Conservation (phyloP, 2,113 vertebrate species). For the Esox niger region DNA sequence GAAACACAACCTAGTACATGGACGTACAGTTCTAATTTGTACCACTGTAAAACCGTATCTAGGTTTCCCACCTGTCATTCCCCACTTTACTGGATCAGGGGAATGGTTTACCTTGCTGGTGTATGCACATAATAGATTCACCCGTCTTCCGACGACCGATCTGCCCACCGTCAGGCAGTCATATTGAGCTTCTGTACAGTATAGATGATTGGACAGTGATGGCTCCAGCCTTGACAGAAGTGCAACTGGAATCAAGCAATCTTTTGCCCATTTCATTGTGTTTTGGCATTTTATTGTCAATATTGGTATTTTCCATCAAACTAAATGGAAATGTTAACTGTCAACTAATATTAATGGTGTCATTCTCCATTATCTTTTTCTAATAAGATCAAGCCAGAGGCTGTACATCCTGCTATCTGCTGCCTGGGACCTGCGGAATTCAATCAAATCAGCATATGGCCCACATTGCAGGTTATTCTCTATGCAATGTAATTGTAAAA, state of each 20-base stretch:
- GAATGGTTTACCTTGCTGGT: not conserved
- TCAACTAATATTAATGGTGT: constrained; percentile 69
- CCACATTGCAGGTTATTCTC: constrained; percentile 68
- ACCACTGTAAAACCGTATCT: no score
- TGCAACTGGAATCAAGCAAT: constrained; percentile 35
- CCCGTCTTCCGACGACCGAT: not conserved
- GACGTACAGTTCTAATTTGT: no score
- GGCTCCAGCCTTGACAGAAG: constrained; percentile 33
- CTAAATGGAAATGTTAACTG: constrained; percentile 70
- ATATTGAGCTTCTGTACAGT: constrained; percentile 52
- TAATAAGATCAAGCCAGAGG: constrained; percentile 18
- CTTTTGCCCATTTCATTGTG: constrained; percentile 38
- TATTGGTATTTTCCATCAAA: constrained; percentile 49
- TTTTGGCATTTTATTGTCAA: constrained; percentile 60
- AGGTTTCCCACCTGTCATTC: no score
- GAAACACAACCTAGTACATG: no score
- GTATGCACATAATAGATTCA: not conserved
- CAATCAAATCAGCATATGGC: constrained; percentile 55
- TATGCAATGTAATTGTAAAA: constrained; percentile 75
- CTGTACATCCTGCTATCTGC: constrained; percentile 20
- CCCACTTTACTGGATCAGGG: not conserved
- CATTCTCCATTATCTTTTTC: constrained; percentile 56
- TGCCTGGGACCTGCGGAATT: constrained; percentile 38
- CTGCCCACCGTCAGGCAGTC: constrained; percentile 31
- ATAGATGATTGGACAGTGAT: constrained; percentile 54